A percentile compares a stretch with the other conserved stretches of the same genome.
Conservation (phyloP, 2,888 invertebrate genomes). For the Crepidodera aurea region DNA sequence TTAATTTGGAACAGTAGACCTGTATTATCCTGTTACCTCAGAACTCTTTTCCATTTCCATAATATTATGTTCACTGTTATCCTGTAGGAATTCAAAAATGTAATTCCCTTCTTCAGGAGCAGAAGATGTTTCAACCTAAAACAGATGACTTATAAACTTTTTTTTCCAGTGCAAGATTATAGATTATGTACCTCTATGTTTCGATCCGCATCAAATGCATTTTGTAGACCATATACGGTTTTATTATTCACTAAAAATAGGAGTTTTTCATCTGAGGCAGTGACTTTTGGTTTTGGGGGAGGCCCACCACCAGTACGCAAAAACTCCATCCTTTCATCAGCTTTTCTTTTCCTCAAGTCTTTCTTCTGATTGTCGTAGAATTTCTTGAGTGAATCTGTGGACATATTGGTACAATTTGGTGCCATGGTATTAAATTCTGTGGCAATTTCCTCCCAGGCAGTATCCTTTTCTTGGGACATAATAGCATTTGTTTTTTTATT, state of each 20-base stretch:
- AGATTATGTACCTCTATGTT: no score
- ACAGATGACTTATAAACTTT: background rate
- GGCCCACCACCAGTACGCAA: background rate
- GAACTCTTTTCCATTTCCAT: background rate
- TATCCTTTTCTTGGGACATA: slow-evolving; percentile 19
- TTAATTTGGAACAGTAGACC: background rate
- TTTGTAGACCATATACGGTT: background rate
- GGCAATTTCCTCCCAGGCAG: background rate
- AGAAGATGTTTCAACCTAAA: no score
- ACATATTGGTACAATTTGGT: background rate
- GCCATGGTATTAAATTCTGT: background rate
- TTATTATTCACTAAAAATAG: background rate
- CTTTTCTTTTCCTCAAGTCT: slow-evolving; percentile 1
- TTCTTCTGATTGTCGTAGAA: slow-evolving; percentile 1
- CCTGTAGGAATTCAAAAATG: no score
- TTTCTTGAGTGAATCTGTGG: background rate
- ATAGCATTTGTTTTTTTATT: slow-evolving; percentile 10
- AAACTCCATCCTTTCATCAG: background rate
- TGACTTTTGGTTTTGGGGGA: background rate
- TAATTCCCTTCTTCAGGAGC: no score
- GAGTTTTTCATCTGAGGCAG: background rate
- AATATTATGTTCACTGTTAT: background rate
- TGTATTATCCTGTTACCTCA: background rate
- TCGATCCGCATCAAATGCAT: slow-evolving; percentile 1
- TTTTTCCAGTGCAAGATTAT: no score